Base-by-base conservation (phyloP, 2,888 invertebrate species). In the Eristalinus aeneus region DNA sequence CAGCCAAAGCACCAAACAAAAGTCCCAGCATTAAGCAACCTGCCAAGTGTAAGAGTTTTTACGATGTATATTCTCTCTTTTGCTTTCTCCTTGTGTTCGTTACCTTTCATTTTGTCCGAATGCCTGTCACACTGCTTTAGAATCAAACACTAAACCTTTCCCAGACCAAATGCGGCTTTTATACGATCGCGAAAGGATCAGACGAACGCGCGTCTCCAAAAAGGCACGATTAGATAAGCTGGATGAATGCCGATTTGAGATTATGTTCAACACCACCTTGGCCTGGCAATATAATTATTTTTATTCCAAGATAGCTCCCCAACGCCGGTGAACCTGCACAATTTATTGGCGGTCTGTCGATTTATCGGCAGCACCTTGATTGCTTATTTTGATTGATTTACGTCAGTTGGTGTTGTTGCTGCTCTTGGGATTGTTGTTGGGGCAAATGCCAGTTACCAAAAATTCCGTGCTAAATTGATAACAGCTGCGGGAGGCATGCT, bases 41-140 rank as follows among this genome's bases (percentile, higher is more conserved):
- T 46, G 46, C 46, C 16, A 8, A 46, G 16, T 46, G 8, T 46
- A 16, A 16, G 46, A 46, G 8, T 16, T 1, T 46, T 2, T 46
- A 16, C n/a, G 46, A 16, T 46, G 27, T 2, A n/a, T 2, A 5
- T 27, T 27, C 2, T 27, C 27, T 46, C 8, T 46, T 16, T 3
- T 9, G 4, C 10, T n/a, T 16, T 16, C 16, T 46, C 8, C 31
- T 11, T 27, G 0, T 53, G 12, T 20, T 1, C 32, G 39, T 71
- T 34, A 84, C 84, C 79, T 75, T 75, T 75, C 84, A 78, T 84
- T 5, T 71, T 67, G 36, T 20, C n/a, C 1, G 11, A 10, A 16
- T 0, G 22, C 10, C n/a, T 22, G 0, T 23, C 22, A 11, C 23
- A 53, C 2, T 84, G 84, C 34, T 75, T n/a, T 27, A 1, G 16